These are phyloP conservation scores for Trissolcus basalis DNA, from an alignment of 1,140 invertebrate species.

Conservation along the genomic window DNA sequence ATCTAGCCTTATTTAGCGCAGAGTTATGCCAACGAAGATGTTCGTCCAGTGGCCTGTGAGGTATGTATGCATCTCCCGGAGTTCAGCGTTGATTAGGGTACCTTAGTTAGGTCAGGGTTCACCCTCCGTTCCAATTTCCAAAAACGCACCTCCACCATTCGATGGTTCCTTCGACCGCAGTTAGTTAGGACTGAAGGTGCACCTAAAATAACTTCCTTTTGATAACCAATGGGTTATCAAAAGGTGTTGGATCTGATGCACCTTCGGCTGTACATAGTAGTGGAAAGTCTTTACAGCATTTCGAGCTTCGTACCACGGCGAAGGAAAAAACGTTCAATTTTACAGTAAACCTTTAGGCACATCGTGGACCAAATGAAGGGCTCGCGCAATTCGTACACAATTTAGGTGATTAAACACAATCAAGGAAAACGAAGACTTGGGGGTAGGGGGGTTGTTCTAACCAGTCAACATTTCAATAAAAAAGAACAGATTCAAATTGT, in stretches of 20 bases:
- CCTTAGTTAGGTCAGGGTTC: constrained; percentile 57
- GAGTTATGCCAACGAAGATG: constrained; percentile 63
- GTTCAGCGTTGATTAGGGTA: constrained; percentile 69
- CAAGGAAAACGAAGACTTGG: constrained; percentile 32
- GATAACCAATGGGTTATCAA: background rate
- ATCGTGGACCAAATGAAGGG: constrained; percentile 69
- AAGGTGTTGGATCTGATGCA: background rate
- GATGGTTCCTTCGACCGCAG: constrained; percentile 12
- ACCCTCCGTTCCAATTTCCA: constrained; percentile 11
- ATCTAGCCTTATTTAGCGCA: constrained; percentile 74
- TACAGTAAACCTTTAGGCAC: constrained; percentile 74
- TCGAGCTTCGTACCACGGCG: constrained; percentile 63
- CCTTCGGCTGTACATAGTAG: constrained; percentile 40
- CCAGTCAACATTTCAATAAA: too few relatives aligned
- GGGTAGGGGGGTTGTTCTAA: constrained; percentile 23
- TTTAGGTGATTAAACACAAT: constrained; percentile 59
- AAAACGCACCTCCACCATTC: constrained; percentile 15
- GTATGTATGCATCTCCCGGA: constrained; percentile 73
- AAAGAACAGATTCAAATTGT: too few relatives aligned
- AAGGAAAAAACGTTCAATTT: constrained; percentile 67
- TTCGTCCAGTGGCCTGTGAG: constrained; percentile 65
- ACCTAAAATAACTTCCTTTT: background rate
- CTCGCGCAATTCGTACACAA: constrained; percentile 55
- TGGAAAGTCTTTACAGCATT: constrained; percentile 72
- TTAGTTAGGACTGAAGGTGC: constrained; percentile 40